phyloP scores from a whole-genome alignment of 2,888 invertebrate genomes.

The Nycteola revayana region DNA sequence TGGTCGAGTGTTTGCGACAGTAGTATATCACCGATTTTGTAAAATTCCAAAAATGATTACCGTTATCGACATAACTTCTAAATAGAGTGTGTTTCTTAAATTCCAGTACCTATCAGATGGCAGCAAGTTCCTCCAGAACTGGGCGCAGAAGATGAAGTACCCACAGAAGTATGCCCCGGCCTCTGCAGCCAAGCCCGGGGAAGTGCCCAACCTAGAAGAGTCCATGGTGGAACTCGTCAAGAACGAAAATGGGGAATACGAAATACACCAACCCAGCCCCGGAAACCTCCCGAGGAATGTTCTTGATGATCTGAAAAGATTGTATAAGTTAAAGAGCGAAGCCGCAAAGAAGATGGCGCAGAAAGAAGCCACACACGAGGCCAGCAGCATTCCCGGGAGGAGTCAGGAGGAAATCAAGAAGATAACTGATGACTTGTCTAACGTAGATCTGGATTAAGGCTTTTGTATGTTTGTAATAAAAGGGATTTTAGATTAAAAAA shows the following conservation, averaged over 20 bases:
- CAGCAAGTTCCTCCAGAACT: constrained; percentile 81
- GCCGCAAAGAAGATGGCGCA: constrained; percentile 47
- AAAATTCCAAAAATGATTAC: too few species aligned
- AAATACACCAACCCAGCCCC: constrained; percentile 68
- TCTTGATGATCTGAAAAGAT: constrained; percentile 47
- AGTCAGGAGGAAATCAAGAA: constrained; percentile 64
- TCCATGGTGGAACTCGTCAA: constrained; percentile 65
- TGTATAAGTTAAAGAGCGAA: constrained; percentile 64
- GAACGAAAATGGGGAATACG: constrained; percentile 64
- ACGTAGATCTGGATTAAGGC: constrained; percentile 76
- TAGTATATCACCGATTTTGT: too few species aligned
- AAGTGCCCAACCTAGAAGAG: constrained; percentile 65
- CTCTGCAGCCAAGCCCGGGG: constrained; percentile 40
- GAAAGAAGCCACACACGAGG: constrained; percentile 42
- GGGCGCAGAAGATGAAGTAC: constrained; percentile 82
- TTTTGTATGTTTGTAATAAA: constrained; percentile 26
- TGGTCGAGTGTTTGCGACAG: too few species aligned
- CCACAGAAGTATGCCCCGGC: constrained; percentile 37
- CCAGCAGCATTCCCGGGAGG: constrained; percentile 3
- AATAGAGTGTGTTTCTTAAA: too few species aligned
- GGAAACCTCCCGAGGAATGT: constrained; percentile 62
- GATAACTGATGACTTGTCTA: constrained; percentile 82
- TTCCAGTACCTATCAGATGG: constrained; percentile 71
- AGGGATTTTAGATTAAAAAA: constrained; percentile 12
- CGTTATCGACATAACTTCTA: too few species aligned